Evolutionary conservation across 1,140 invertebrate species (phyloP).

Genomic region (Caenorhabditis tropicalis): DNA sequence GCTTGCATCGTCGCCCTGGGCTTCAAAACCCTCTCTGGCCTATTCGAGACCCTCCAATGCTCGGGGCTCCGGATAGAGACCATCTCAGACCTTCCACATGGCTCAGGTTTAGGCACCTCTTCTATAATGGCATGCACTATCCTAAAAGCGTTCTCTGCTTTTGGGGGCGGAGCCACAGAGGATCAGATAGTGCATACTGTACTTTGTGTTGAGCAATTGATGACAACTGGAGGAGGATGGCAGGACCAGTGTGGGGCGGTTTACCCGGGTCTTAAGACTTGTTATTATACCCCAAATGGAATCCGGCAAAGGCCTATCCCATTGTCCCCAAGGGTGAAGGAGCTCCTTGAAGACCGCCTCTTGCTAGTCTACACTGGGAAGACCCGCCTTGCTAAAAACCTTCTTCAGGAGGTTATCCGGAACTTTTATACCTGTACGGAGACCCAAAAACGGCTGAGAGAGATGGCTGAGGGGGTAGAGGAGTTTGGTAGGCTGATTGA

Average conservation of each 20-base stretch:
- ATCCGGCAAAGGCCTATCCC: neutral
- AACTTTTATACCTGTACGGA: slow-evolving; percentile 5
- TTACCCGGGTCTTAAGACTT: neutral
- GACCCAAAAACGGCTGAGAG: neutral
- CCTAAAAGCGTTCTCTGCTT: neutral
- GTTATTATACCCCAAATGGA: neutral
- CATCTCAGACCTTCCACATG: neutral
- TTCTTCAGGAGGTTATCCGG: neutral
- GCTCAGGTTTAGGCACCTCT: neutral
- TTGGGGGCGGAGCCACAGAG: neutral
- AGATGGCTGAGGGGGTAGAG: neutral
- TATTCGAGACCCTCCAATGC: neutral
- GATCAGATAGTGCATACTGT: slow-evolving; percentile 18
- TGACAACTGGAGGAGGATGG: slow-evolving; percentile 16
- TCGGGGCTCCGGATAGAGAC: neutral
- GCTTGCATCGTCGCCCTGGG: neutral
- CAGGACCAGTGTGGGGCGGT: slow-evolving; percentile 12
- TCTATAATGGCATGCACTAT: slow-evolving; percentile 5
- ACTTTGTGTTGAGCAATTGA: neutral
- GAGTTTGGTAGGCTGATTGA: neutral
- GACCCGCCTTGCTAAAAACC: neutral
- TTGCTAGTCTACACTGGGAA: slow-evolving; percentile 9
- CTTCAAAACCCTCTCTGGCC: neutral
- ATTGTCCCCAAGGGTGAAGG: neutral
- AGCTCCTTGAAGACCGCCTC: neutral